Evolutionary conservation across 2,797 vertebrate genomes (phyloP).

Genomic region (Acrossocheilus wenchowensis): DNA sequence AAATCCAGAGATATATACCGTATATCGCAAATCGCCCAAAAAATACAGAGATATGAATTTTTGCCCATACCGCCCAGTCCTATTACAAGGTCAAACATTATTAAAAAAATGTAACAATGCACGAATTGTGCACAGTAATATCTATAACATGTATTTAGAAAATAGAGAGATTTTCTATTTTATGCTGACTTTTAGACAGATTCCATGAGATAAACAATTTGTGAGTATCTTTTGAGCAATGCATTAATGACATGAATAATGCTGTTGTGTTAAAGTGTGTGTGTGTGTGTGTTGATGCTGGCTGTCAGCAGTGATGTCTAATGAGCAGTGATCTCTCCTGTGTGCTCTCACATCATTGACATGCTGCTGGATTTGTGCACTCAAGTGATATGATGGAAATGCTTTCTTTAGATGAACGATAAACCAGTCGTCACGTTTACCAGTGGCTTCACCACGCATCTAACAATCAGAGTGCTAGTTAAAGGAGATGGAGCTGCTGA

Average conservation of each 20-base stretch:
- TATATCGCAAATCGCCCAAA: too few species aligned
- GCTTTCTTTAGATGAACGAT: slow-evolving; percentile 19
- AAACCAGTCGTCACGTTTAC: slow-evolving; percentile 34
- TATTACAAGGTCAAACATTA: too few species aligned
- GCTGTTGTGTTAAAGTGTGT: not conserved
- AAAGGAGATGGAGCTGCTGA: slow-evolving; percentile 14
- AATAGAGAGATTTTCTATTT: not conserved
- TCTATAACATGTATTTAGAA: not conserved
- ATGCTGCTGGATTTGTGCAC: not conserved
- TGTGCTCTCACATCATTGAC: not conserved
- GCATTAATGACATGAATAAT: not conserved
- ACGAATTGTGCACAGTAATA: not conserved
- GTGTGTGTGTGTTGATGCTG: not conserved
- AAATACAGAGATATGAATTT: too few species aligned
- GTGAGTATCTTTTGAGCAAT: not conserved
- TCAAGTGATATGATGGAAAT: slow-evolving; percentile 13
- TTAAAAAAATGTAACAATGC: not conserved
- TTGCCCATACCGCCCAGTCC: too few species aligned
- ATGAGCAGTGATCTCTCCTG: slow-evolving; percentile 4
- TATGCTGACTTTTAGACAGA: not conserved
- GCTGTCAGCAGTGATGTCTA: not conserved
- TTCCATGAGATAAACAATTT: not conserved
- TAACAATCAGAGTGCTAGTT: slow-evolving; percentile 5
- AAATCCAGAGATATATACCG: too few species aligned
- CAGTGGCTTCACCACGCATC: slow-evolving; percentile 28